These are phyloP conservation scores for Urophycis tenuis DNA, from an alignment of 2,797 vertebrate species.

Conservation along the genomic window DNA sequence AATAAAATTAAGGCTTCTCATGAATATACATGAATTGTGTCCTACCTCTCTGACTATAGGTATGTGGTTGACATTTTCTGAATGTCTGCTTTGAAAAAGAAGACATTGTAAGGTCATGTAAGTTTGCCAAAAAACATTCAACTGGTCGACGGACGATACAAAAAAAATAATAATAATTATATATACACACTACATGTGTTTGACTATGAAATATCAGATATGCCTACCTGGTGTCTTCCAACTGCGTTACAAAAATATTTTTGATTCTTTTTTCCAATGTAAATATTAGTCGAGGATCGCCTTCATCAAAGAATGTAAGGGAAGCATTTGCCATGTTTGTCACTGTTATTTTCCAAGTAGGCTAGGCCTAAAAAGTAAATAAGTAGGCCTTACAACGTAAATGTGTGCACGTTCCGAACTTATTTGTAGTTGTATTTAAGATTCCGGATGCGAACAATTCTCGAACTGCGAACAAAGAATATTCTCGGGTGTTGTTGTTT, in stretches of 20 bases:
- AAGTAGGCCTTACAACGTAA: conserved; percentile 15
- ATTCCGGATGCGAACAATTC: conserved; percentile 28
- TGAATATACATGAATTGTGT: background rate
- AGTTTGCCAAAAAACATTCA: background rate
- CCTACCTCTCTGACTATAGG: conserved; percentile 65
- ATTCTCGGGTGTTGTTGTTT: conserved; percentile 56
- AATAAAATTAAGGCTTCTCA: background rate
- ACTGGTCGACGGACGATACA: background rate
- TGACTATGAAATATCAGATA: background rate
- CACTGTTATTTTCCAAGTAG: conserved; percentile 8
- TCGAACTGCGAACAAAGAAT: conserved; percentile 8
- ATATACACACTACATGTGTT: background rate
- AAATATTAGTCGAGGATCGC: conserved; percentile 54
- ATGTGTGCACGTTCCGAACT: conserved; percentile 15
- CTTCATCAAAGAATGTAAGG: conserved; percentile 36
- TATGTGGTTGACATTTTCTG: conserved; percentile 57
- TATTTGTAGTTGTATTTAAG: conserved; percentile 13
- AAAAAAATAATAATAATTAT: too few relatives aligned
- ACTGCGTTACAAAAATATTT: conserved; percentile 73
- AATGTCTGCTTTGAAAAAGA: conserved; percentile 45
- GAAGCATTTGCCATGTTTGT: conserved; percentile 45
- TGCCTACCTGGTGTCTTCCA: conserved; percentile 63
- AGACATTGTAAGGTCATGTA: background rate
- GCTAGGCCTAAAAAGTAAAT: background rate
- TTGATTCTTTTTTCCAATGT: conserved; percentile 58